phyloP scores from a whole-genome alignment of 2,113 vertebrate genomes.

The Strix uralensis region DNA sequence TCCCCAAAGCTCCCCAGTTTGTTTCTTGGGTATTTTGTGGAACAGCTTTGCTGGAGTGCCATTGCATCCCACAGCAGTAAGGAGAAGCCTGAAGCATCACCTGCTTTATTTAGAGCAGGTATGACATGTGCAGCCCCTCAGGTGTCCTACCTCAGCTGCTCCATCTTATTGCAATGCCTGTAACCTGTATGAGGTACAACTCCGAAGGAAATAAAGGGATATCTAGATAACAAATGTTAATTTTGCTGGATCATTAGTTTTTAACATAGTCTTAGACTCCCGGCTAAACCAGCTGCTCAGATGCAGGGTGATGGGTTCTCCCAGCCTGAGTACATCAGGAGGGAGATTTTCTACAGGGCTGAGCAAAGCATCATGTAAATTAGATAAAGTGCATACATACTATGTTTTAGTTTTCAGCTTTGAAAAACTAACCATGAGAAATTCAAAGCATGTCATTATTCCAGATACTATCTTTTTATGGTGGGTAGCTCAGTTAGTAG shows the following conservation, averaged over 20 bases:
- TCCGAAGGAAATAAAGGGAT: background rate
- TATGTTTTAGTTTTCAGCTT: background rate
- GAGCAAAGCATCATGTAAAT: background rate
- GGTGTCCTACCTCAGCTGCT: background rate
- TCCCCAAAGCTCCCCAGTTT: background rate
- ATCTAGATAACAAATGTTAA: background rate
- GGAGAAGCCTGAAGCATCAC: background rate
- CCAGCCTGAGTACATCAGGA: background rate
- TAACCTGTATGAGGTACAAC: fast-evolving
- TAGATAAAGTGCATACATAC: background rate
- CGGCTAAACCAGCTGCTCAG: background rate
- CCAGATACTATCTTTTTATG: background rate
- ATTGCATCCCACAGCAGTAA: background rate
- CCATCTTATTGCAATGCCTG: background rate
- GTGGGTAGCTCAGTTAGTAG: background rate
- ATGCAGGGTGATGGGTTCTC: background rate
- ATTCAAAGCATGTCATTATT: background rate
- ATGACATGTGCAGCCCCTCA: background rate
- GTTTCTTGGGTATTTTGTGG: background rate
- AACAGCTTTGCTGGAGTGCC: background rate
- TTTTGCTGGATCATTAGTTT: background rate
- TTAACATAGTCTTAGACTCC: background rate
- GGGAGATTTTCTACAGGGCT: background rate
- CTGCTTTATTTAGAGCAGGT: background rate
- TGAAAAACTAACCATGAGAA: background rate